Conservation (phyloP, 2,888 invertebrate genomes). For the Bedellia somnulentella region DNA sequence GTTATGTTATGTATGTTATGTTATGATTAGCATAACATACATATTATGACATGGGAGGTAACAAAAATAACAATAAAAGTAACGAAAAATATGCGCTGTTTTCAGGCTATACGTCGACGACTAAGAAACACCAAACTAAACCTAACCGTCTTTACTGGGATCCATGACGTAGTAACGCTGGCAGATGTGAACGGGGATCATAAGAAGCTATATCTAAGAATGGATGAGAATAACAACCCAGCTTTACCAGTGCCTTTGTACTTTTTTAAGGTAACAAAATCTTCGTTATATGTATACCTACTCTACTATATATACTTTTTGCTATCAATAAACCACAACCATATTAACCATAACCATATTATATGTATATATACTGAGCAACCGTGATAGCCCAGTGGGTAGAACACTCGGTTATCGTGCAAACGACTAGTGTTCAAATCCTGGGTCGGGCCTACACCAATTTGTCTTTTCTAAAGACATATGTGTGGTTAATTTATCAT, state of each 20-base stretch:
- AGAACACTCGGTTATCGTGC: too few species aligned
- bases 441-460: too few species aligned
- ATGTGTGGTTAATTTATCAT: too few species aligned
- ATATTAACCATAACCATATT: neutral
- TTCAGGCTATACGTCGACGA: conserved; percentile 31
- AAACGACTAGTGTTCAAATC: too few species aligned
- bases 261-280: conserved; percentile 44
- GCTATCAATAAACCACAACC: neutral
- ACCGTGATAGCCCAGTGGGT: too few species aligned
- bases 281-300: neutral
- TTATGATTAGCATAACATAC: too few species aligned
- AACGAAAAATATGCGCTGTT: too few species aligned
- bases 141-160: conserved; percentile 30
- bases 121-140: conserved; percentile 14
- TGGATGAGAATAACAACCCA: conserved; percentile 31
- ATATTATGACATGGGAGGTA: too few species aligned
- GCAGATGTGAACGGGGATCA: conserved; percentile 13
- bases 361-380: too few species aligned
- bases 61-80: too few species aligned
- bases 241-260: conserved; percentile 40
- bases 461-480: too few species aligned
- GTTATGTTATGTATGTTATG: too few species aligned
- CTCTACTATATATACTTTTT: neutral
- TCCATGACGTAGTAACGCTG: conserved; percentile 23
- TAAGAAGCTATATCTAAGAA: conserved; percentile 19